Base-by-base conservation (phyloP, 2,888 invertebrate genomes). In the Alentia gelatinosa region DNA sequence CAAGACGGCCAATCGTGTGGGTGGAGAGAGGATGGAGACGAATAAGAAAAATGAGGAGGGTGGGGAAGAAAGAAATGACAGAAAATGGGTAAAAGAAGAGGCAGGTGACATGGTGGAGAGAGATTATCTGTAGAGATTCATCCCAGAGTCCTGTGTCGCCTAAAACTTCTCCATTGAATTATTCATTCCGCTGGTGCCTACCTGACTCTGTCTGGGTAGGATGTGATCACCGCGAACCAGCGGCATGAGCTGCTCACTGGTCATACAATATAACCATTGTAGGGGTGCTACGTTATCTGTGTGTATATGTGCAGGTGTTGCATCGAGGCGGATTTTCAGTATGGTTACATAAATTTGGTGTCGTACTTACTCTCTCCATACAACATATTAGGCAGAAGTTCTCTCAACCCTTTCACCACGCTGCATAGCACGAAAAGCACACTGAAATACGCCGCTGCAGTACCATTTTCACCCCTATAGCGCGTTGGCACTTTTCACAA, bases 121-220 rank as follows among this genome's bases (percentile, higher is more conserved):
- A 39, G 39, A 19, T 39, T 12, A 19, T 79, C 37, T 33, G 26
- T 15, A n/a, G 79, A 19, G 68, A 68, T 56, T n/a, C 56, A 56
- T n/a, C 56, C 56, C 56, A 56, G 83, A 47, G n/a, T 3, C 4
- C 4, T 0, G 26, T 26, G 15, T n/a, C 33, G 47, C 9, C 23
- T 23, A 86, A 42, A 86, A 86, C 47, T 47, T 42, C 26, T 30
- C 86, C 12, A 86, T 86, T 47, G 86, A 86, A 86, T 86, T 86
- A 86, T 86, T 86, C 86, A 86, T 86, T 86, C 30, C 30, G 47
- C 5, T 26, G 47, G 47, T 33, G 47, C 1, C 30, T 26, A 19
- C n/a, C 33, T 12, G 47, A 47, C 1, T 30, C 47, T 35, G 19
- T 3, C 86, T 5, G 42, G 47, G 33, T 7, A 9, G 40, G n/a